Conservation (phyloP, 2,797 vertebrate species). For the Scolopax rusticola region DNA sequence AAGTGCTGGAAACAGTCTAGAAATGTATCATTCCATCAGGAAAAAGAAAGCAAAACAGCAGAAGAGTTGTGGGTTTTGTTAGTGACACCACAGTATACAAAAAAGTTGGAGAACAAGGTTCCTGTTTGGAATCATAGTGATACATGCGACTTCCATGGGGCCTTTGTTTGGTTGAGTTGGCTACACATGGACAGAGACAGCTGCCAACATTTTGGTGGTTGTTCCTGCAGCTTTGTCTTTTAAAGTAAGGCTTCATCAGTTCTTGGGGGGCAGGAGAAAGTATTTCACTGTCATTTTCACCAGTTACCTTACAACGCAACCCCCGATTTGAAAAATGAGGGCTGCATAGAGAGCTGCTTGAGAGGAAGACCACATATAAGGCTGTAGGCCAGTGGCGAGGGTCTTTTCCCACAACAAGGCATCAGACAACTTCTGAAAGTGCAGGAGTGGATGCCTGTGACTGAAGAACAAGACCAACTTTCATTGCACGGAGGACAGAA, state of each 20-base stretch:
- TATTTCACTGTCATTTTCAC: neutral
- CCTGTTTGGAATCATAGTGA: fast-evolving
- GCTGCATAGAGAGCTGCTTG: neutral
- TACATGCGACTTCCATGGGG: fast-evolving
- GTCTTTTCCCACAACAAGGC: neutral
- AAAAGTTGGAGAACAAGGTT: neutral
- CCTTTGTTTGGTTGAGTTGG: neutral
- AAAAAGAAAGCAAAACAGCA: neutral
- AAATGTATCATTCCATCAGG: neutral
- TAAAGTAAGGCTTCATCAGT: neutral
- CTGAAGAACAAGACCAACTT: neutral
- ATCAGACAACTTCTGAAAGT: neutral
- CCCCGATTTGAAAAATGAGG: neutral
- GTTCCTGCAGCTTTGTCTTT: neutral
- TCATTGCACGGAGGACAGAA: neutral
- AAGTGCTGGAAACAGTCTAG: neutral
- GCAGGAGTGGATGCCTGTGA: neutral
- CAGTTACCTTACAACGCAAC: neutral
- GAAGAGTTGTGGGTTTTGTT: neutral
- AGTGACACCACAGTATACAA: neutral
- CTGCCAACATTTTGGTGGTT: neutral
- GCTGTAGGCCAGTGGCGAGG: fast-evolving
- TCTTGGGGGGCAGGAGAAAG: neutral
- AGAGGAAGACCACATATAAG: neutral
- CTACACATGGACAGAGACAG: neutral